Conservation (phyloP, 2,797 vertebrate genomes). For the Rhinella marina region DNA sequence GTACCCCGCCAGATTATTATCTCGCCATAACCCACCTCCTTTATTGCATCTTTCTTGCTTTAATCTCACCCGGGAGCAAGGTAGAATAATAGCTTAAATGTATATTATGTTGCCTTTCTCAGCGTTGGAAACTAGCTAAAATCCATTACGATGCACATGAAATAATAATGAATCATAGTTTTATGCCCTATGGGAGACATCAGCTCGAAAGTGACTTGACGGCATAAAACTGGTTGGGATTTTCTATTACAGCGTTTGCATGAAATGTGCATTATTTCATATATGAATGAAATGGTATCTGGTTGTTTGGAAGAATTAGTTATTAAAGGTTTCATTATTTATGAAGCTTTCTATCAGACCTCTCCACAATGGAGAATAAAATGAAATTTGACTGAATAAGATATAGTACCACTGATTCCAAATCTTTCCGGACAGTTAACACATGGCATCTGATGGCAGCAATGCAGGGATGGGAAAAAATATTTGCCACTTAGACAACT, state of each 20-base stretch:
- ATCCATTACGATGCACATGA: conserved; percentile 50
- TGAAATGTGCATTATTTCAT: conserved; percentile 24
- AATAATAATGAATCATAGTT: conserved; percentile 51
- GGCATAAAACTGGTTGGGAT: not conserved
- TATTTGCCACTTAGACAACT: too few relatives aligned
- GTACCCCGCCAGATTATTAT: conserved; percentile 39
- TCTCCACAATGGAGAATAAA: not conserved
- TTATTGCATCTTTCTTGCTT: conserved; percentile 37
- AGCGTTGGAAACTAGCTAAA: conserved; percentile 12
- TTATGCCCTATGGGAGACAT: conserved; percentile 33
- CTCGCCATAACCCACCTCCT: conserved; percentile 13
- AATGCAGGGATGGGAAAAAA: too few relatives aligned
- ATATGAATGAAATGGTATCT: not conserved
- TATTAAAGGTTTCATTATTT: not conserved
- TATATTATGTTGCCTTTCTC: conserved; percentile 40
- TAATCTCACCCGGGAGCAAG: conserved; percentile 54
- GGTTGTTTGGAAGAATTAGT: not conserved
- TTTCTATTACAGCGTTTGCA: not conserved
- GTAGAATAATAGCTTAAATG: conserved; percentile 22
- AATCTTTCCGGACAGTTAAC: not conserved
- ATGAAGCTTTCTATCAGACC: not conserved
- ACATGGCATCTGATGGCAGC: too few relatives aligned
- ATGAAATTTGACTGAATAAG: not conserved
- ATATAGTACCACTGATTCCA: not conserved
- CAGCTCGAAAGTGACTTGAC: not conserved